Percentiles rank a stretch among this genome's conserved stretches.
phyloP scores from a whole-genome alignment of 2,113 vertebrate genomes.

The Pygoscelis adeliae region DNA sequence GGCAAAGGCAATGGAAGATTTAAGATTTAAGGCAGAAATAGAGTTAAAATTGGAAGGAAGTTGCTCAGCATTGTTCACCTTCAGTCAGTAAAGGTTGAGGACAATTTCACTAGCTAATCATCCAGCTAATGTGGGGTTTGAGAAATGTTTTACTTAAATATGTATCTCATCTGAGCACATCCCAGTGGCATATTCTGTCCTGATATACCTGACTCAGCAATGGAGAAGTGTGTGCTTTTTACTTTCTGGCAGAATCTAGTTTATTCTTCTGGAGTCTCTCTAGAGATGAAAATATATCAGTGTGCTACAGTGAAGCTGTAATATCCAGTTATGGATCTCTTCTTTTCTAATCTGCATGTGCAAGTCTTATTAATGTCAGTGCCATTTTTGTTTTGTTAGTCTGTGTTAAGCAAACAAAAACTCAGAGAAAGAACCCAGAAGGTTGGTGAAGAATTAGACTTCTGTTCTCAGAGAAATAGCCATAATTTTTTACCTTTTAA shows the following conservation, averaged over 20 bases:
- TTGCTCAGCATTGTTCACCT: background rate
- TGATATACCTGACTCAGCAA: background rate
- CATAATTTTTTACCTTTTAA: background rate
- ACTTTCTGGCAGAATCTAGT: background rate
- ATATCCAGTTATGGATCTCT: background rate
- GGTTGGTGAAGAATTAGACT: background rate
- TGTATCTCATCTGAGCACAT: background rate
- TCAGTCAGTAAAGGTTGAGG: background rate
- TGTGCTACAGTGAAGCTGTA: background rate
- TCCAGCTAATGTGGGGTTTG: background rate
- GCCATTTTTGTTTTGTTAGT: background rate
- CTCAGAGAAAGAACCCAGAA: background rate
- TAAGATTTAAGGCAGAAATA: background rate
- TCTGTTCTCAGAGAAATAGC: background rate
- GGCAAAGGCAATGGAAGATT: background rate
- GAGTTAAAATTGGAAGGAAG: background rate
- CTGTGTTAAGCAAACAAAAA: background rate
- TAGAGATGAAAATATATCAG: background rate
- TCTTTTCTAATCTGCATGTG: rapidly evolving
- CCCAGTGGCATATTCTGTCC: background rate
- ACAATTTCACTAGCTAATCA: background rate
- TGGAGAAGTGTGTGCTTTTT: background rate
- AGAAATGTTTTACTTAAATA: background rate
- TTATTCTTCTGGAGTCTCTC: background rate
- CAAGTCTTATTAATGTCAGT: background rate